Evolutionary conservation across 2,797 vertebrate genomes (phyloP), one percentile per base, ranked within the genome.

Genomic region (Urophycis tenuis): DNA sequence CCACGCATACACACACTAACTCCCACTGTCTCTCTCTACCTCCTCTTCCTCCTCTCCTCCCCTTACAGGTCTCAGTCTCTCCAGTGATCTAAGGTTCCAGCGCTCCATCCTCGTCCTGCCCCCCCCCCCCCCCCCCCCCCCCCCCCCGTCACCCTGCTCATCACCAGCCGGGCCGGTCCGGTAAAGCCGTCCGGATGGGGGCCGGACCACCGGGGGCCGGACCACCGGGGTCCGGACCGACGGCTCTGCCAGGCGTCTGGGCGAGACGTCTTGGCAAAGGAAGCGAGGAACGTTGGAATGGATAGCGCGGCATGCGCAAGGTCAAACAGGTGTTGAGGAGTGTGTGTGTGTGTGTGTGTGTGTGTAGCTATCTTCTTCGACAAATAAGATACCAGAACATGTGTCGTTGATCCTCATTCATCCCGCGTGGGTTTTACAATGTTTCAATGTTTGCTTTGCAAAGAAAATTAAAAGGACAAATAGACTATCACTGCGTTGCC

Each of bases 101-200:
- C 77, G 1, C 75, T 85, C 80, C 77, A 71, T 86, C 87, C 80
- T 82, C 82, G 82, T 86, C 86, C 75, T 73, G 71, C 89, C 83
- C 80, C n/a, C n/a, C n/a, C n/a, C n/a, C n/a, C n/a, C n/a, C n/a
- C n/a, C n/a, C n/a, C n/a, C n/a, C n/a, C n/a, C n/a, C n/a, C n/a
- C n/a, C n/a, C n/a, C n/a, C 53, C 78, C 64, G 82, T 86, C 90
- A 86, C 90, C 90, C 84, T 89, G 80, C 85, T 86, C 81, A 87
- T 89, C 87, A 91, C 67, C 77, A 89, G 81, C 49, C 75, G 1
- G 73, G 82, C 84, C 76, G 71, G 77, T 81, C 81, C 87, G 72
- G 72, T 87, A 80, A 85, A 86, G 89, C 69, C 87, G 82, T 87
- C 86, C 85, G 85, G 78, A 84, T 81, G 79, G 86, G 86, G 84